A percentile compares a stretch with the other conserved stretches of the same genome.
Conservation (phyloP, 2,797 vertebrate species). For the Tragelaphus eurycerus region DNA sequence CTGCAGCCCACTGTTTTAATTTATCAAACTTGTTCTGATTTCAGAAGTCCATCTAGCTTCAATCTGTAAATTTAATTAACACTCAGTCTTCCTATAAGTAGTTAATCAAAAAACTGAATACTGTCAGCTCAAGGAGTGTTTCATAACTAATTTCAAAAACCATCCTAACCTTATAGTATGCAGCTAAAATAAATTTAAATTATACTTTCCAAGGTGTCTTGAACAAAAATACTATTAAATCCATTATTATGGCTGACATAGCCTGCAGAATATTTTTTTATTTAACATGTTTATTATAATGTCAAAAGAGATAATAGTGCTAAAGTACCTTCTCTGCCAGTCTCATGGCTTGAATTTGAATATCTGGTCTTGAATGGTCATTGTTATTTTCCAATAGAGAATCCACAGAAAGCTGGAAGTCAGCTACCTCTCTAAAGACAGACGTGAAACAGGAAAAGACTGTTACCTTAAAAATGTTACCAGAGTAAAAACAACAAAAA, state of each 20-base stretch:
- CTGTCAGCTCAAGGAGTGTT: conserved; percentile 18
- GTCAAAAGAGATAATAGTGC: background rate
- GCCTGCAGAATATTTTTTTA: background rate
- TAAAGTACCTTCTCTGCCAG: conserved; percentile 87
- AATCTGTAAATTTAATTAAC: conserved; percentile 63
- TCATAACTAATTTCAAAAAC: conserved; percentile 53
- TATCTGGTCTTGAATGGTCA: conserved; percentile 77
- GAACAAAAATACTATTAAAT: conserved; percentile 39
- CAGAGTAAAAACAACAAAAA: background rate
- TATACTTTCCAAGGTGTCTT: background rate
- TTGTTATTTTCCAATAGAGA: conserved; percentile 77
- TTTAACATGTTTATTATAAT: background rate
- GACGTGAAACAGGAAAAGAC: background rate
- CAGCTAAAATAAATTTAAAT: conserved; percentile 43
- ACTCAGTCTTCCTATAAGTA: conserved; percentile 13
- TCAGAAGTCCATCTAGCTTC: conserved; percentile 34
- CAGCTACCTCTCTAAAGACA: conserved; percentile 83
- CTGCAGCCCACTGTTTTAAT: conserved; percentile 33
- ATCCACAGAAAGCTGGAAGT: conserved; percentile 88
- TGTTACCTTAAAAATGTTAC: background rate
- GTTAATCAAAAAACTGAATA: conserved; percentile 58
- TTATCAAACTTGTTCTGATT: conserved; percentile 48
- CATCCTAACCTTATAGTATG: background rate
- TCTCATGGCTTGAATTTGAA: conserved; percentile 84
- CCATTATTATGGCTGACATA: conserved; percentile 18